A percentile compares a stretch with the other conserved stretches of the same genome.
These are phyloP conservation scores for Pristionchus exspectatus DNA, from an alignment of 2,888 invertebrate genomes.

Conservation along the genomic window DNA sequence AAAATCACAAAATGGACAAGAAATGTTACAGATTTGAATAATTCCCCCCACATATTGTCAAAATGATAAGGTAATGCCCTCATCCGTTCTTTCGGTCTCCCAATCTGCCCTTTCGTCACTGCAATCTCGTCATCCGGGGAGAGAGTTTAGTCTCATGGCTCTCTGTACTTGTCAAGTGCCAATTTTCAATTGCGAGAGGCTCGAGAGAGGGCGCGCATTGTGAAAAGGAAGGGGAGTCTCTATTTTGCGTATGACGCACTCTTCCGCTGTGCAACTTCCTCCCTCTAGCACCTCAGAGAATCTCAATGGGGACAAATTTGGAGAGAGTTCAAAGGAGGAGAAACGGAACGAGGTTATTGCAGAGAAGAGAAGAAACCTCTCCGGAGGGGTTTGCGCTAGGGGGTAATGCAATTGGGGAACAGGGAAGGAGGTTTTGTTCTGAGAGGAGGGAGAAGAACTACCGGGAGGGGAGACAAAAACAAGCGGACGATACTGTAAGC, in stretches of 20 bases:
- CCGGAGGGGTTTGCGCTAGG: background rate
- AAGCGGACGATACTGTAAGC: background rate
- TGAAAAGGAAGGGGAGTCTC: background rate
- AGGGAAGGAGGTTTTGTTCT: constrained; percentile 3
- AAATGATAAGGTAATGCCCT: background rate
- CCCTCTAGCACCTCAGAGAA: background rate
- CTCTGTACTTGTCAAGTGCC: constrained; percentile 36
- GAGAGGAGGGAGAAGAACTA: background rate
- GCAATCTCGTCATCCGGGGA: background rate
- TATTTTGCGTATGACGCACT: background rate
- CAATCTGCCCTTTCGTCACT: background rate
- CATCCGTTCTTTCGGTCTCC: background rate
- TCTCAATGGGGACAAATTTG: background rate
- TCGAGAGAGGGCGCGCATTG: background rate
- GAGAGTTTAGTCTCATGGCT: background rate
- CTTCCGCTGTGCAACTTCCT: constrained; percentile 20
- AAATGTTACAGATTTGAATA: background rate
- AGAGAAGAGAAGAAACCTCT: background rate
- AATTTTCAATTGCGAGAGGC: background rate
- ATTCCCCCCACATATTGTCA: background rate
- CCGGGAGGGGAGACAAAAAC: background rate
- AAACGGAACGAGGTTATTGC: constrained; percentile 26
- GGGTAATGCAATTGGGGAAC: background rate
- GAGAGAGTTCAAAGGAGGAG: constrained; percentile 17
- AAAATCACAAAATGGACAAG: no score